These are phyloP conservation scores for Sakesphorus luctuosus DNA, from an alignment of 2,113 vertebrate genomes.

Conservation along the genomic window DNA sequence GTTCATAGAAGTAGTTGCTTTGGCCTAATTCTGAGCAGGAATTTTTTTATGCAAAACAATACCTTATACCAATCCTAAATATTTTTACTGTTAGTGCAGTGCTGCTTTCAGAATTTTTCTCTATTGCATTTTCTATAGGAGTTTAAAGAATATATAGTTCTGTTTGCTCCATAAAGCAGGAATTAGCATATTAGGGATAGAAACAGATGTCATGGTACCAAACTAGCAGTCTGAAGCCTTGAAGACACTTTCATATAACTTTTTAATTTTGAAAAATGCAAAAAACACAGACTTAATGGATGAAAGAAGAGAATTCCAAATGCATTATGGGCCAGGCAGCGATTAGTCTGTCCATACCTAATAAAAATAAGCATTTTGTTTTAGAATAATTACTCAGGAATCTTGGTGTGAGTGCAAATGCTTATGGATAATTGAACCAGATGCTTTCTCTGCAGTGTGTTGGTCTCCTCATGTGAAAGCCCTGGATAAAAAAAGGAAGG, in stretches of 20 bases:
- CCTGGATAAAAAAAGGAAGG: neutral
- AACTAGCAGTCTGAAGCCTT: neutral
- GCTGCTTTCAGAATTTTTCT: neutral
- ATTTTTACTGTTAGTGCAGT: neutral
- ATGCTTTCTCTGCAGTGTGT: neutral
- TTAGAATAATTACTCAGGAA: neutral
- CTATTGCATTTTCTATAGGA: neutral
- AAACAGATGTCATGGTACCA: neutral
- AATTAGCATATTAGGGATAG: neutral
- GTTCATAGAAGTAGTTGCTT: neutral
- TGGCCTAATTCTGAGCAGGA: neutral
- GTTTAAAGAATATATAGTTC: neutral
- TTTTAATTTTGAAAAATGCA: neutral
- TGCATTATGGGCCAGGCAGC: neutral
- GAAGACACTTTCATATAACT: neutral
- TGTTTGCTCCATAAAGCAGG: neutral
- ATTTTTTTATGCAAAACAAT: neutral
- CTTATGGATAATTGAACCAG: neutral
- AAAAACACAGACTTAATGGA: neutral
- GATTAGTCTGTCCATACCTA: neutral
- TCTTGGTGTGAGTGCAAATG: rapidly evolving
- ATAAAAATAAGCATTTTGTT: neutral
- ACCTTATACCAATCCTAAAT: neutral
- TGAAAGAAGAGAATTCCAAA: neutral
- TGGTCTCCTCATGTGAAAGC: neutral